These are phyloP conservation scores for Pocillopora grandis DNA, from an alignment of 92 coral and sea anemone species.

Conservation along the genomic window DNA sequence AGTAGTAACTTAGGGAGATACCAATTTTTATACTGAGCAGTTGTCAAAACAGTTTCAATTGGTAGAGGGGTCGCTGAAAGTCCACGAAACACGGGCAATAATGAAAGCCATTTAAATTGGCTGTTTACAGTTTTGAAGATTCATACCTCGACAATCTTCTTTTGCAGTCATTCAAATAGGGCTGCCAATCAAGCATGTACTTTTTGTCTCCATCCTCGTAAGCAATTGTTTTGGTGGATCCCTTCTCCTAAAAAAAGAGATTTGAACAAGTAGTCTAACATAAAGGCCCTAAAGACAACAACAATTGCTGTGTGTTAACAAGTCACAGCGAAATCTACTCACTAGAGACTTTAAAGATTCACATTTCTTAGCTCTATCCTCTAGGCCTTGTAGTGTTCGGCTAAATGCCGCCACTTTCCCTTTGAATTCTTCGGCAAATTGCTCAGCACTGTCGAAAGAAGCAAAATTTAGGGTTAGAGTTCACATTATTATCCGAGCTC, in stretches of 20 bases:
- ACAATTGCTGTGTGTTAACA: not conserved
- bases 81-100: no score
- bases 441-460: not conserved
- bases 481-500: no score
- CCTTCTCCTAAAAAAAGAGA: constrained; percentile 1
- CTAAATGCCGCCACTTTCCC: constrained; percentile 10
- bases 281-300: not conserved
- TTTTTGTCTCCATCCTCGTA: constrained; percentile 5
- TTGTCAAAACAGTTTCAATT: no score
- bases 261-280: not conserved
- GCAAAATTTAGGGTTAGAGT: no score
- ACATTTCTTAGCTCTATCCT: constrained; percentile 34
- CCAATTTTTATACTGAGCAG: no score
- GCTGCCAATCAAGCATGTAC: constrained; percentile 34
- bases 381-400: constrained; percentile 17
- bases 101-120: no score
- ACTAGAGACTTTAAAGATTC: constrained; percentile 33
- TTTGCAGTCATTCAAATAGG: constrained; percentile 37
- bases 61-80: no score
- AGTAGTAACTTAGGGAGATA: no score
- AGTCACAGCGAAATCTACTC: not conserved
- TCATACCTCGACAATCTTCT: constrained; percentile 29
- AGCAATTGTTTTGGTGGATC: not conserved
- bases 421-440: constrained; percentile 29
- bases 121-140: no score